Base-by-base conservation (phyloP, 2,888 invertebrate genomes). In the Eutolmus rufibarbis region DNA sequence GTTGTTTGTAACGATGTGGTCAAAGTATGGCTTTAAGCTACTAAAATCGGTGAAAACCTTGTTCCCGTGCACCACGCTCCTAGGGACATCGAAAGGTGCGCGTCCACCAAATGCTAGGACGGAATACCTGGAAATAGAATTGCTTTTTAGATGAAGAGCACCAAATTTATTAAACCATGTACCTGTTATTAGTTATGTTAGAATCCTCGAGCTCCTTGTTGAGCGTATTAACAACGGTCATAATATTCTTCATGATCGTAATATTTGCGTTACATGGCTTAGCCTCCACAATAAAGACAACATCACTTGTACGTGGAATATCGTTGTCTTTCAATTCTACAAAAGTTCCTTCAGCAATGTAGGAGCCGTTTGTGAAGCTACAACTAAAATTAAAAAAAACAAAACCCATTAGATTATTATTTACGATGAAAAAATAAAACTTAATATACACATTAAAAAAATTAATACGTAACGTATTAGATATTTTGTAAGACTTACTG, bases 261-360 rank as follows among this genome's bases (percentile, higher is more conserved):
- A 97, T 91, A 89, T 96, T 95, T 89, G 93, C 93, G 93, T 98
- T 98, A 92, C 98, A 98, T 5, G 94, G 93, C 89, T 96, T 96
- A 1, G 97, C 97, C 91, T 98, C 98, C 0, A 98, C 94, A 86
- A 98, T 95, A 92, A 98, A 97, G 86, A 98, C 97, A 0, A 98
- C 94, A 92, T 98, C 98, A 2, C 96, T 96, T 5, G 96, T 96
- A 89, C 93, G 94, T 0, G 95, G 95, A 7, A 96, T 93, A 28
- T 92, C 91, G 16, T 92, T 90, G 51, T 94, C 94, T 77, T 94
- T 93, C n/a, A 97, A 92, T 86, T 94, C 94, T 85, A 95, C 93
- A 91, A 96, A 96, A 9, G 95, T 95, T 1, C 97, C 97, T 91
- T 97, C 97, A 16, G 95, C 94, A 28, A 97, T 94, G 57, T 94